These are phyloP conservation scores for Penaeus chinensis DNA, from an alignment of 1,140 invertebrate species.

Conservation along the genomic window DNA sequence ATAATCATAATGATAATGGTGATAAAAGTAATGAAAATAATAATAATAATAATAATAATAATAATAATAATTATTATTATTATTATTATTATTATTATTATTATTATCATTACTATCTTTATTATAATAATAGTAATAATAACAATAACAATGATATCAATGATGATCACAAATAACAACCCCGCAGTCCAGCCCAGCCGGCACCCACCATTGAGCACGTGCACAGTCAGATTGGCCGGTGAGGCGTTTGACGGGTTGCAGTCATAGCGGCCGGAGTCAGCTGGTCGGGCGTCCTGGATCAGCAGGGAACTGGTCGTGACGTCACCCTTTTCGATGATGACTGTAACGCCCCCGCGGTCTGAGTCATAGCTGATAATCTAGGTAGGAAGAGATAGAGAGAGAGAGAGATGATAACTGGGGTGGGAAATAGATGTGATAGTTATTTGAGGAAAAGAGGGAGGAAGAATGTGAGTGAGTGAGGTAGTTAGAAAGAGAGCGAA, in stretches of 20 bases:
- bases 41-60: no score
- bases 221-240: conserved; percentile 63
- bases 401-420: background rate
- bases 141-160: no score
- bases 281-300: conserved; percentile 57
- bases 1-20: no score
- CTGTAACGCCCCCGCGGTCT: conserved; percentile 57
- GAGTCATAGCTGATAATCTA: conserved; percentile 63
- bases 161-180: no score
- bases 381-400: background rate
- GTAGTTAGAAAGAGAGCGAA: background rate
- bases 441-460: background rate
- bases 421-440: background rate
- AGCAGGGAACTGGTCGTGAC: conserved; percentile 63
- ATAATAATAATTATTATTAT: no score
- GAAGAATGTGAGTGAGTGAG: conserved; percentile 26
- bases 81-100: no score
- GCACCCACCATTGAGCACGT: conserved; percentile 62
- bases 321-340: conserved; percentile 64
- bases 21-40: no score
- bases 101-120: background rate
- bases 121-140: background rate
- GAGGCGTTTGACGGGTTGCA: conserved; percentile 62
- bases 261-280: conserved; percentile 63
- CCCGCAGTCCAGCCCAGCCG: no score